Percentiles rank a stretch among this genome's conserved stretches.
These are phyloP conservation scores for Anolis apletophallus DNA, from an alignment of 2,797 vertebrate species.

Conservation along the genomic window DNA sequence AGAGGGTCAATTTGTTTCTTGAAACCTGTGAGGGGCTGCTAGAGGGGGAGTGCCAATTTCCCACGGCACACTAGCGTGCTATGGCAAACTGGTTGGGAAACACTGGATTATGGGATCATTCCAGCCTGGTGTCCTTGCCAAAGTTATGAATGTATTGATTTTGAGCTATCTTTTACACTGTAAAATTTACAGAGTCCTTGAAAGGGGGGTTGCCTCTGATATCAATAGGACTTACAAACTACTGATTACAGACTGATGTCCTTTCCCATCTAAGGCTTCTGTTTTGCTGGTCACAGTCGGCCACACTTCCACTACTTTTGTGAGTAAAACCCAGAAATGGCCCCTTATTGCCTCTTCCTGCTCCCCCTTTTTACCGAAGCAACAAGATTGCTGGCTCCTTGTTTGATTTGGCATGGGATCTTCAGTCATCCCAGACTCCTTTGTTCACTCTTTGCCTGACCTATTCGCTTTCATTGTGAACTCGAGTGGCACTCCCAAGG, in stretches of 20 bases:
- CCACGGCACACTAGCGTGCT: too few species aligned
- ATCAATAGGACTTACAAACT: too few species aligned
- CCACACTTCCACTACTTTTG: neutral
- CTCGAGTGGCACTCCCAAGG: conserved; percentile 24
- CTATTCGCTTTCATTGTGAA: conserved; percentile 25
- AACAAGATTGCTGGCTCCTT: neutral
- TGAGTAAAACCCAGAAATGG: neutral
- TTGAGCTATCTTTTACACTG: too few species aligned
- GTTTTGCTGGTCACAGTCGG: neutral
- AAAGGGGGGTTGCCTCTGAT: too few species aligned
- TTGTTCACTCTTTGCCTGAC: conserved; percentile 25
- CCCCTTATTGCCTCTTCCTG: neutral
- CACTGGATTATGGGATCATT: too few species aligned
- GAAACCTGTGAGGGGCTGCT: too few species aligned
- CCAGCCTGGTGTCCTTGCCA: too few species aligned
- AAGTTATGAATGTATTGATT: too few species aligned
- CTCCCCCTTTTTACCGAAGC: neutral
- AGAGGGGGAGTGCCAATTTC: too few species aligned
- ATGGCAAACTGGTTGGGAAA: too few species aligned
- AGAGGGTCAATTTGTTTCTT: too few species aligned
- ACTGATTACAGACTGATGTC: neutral
- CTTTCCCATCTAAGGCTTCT: neutral
- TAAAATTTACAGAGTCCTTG: too few species aligned
- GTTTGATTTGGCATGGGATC: neutral
- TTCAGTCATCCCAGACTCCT: conserved; percentile 13